Conservation (phyloP, 2,797 vertebrate genomes). For the Hippoglossus hippoglossus region DNA sequence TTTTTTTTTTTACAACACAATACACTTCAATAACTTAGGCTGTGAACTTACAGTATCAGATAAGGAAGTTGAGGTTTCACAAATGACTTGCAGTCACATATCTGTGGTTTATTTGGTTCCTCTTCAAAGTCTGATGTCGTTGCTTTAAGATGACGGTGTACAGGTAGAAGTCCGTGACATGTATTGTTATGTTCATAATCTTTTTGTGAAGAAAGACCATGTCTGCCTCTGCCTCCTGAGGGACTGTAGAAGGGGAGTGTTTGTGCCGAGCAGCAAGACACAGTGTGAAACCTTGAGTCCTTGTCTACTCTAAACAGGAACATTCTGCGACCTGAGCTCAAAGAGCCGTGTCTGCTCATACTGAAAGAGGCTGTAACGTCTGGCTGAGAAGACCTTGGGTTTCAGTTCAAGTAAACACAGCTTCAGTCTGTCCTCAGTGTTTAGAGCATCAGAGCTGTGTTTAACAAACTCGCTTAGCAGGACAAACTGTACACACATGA, state of each 20-base stretch:
- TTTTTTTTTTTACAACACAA: conserved; percentile 3
- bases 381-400: conserved; percentile 9
- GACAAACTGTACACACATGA: conserved; percentile 22
- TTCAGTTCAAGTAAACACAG: background rate
- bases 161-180: no score
- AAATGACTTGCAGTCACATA: background rate
- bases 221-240: background rate
- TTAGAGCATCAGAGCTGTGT: background rate
- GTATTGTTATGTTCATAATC: background rate
- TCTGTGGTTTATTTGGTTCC: conserved; percentile 16
- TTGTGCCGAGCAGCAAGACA: background rate
- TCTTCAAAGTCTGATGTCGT: background rate
- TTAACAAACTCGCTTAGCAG: conserved; percentile 46
- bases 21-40: background rate
- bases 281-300: background rate
- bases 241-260: background rate
- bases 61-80: conserved; percentile 3
- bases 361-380: conserved; percentile 2
- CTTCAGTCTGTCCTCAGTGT: background rate
- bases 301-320: background rate
- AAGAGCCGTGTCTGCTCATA: background rate
- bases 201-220: background rate
- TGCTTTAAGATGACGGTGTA: background rate
- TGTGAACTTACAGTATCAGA: background rate
- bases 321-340: background rate